phyloP scores from a whole-genome alignment of 2,888 invertebrate genomes.

The Drosophila colorata region DNA sequence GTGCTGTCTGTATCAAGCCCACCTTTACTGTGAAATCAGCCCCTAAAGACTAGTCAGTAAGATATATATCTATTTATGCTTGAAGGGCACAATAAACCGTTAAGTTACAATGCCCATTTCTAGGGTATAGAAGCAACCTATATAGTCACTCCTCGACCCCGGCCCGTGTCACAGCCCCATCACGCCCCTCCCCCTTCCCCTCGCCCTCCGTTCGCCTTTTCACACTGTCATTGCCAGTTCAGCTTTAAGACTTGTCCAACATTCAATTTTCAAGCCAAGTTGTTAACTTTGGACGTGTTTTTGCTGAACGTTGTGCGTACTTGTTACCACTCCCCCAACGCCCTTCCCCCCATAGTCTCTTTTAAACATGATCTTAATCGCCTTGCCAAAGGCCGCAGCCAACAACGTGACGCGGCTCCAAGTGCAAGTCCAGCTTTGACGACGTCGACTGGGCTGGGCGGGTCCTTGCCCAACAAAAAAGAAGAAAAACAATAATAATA shows the following conservation, averaged over 20 bases:
- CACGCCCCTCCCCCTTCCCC: background rate
- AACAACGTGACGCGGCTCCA: slow-evolving; percentile 32
- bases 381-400: slow-evolving; percentile 44
- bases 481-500: background rate
- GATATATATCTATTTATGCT: no score
- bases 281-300: slow-evolving; percentile 60
- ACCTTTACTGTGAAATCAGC: no score
- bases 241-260: slow-evolving; percentile 33
- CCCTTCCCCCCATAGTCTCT: background rate
- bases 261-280: slow-evolving; percentile 42
- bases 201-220: background rate
- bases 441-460: background rate
- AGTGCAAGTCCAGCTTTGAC: background rate
- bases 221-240: background rate
- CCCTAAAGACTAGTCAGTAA: no score
- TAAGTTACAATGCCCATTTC: no score
- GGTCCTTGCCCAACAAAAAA: slow-evolving; percentile 50
- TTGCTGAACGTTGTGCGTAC: slow-evolving; percentile 28
- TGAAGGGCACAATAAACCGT: no score
- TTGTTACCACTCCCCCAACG: background rate
- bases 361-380: slow-evolving; percentile 50
- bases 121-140: no score
- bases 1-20: no score
- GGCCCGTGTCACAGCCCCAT: no score
- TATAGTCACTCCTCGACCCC: no score